A percentile compares a stretch with the other conserved stretches of the same genome.
These are phyloP conservation scores for Chiroxiphia lanceolata DNA, from an alignment of 2,797 vertebrate species.

Conservation along the genomic window DNA sequence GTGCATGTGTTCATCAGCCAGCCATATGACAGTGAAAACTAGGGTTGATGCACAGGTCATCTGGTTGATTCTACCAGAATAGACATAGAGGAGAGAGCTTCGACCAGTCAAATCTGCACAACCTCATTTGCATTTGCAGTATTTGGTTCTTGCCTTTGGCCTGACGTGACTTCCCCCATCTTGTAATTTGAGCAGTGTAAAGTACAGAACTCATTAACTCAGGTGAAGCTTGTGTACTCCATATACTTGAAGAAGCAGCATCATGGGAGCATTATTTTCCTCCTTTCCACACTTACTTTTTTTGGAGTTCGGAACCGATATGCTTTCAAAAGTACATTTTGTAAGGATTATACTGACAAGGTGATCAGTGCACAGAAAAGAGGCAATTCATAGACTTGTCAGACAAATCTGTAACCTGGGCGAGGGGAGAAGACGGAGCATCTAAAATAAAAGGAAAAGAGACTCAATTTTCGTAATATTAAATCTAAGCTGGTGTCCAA, in stretches of 20 bases:
- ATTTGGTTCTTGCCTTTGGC: neutral
- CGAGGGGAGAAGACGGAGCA: neutral
- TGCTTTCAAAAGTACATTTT: neutral
- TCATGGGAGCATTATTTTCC: neutral
- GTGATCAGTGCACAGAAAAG: neutral
- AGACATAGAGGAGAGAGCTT: neutral
- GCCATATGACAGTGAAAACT: neutral
- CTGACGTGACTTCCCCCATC: neutral
- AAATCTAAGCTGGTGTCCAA: neutral
- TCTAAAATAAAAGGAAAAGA: neutral
- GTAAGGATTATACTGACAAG: neutral
- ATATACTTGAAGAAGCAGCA: neutral
- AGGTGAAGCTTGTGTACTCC: neutral
- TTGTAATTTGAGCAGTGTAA: neutral
- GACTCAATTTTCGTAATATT: neutral
- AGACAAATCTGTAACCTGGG: neutral
- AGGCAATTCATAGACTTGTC: neutral
- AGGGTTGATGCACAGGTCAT: neutral
- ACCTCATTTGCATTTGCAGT: neutral
- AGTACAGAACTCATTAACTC: neutral
- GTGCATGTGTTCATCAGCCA: neutral
- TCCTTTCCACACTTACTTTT: neutral
- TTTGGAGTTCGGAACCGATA: neutral
- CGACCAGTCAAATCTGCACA: neutral
- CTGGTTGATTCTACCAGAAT: neutral